Percentiles rank a stretch among this genome's conserved stretches.
phyloP scores from a whole-genome alignment of 2,113 vertebrate genomes.

The Osmerus eperlanus region DNA sequence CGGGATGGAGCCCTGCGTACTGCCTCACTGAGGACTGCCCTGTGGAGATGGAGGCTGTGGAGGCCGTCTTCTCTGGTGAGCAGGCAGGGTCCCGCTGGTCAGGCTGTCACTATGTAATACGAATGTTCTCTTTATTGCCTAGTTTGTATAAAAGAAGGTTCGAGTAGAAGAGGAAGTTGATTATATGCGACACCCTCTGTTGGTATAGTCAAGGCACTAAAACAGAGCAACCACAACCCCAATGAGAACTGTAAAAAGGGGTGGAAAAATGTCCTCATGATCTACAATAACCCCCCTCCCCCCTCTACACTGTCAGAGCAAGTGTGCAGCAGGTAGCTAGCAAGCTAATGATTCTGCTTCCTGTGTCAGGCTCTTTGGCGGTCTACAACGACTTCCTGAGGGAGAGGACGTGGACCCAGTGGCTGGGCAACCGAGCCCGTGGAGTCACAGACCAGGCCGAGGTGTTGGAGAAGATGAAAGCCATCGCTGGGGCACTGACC shows the following conservation, averaged over 20 bases:
- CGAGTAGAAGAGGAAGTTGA: no score
- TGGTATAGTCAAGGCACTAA: no score
- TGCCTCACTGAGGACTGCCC: constrained; percentile 2
- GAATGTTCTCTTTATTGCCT: no score
- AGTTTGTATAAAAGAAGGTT: no score
- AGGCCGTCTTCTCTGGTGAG: background rate
- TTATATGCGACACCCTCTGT: no score
- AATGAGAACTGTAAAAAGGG: no score
- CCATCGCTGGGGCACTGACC: background rate
- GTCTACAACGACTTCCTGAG: constrained; percentile 4
- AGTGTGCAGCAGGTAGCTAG: background rate
- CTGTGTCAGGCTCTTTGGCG: background rate
- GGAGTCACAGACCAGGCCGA: background rate
- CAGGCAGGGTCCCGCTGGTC: no score
- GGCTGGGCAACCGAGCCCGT: constrained; percentile 7
- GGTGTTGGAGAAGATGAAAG: constrained; percentile 1
- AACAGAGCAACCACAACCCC: no score
- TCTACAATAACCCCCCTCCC: no score
- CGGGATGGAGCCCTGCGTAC: background rate
- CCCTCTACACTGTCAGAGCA: no score
- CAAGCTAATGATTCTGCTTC: background rate
- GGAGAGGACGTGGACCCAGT: constrained; percentile 10
- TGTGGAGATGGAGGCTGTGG: constrained; percentile 4
- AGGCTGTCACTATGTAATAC: no score
- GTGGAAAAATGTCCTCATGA: no score